Evolutionary conservation across 2,113 vertebrate genomes (phyloP).

Genomic region (Platysteira castanea): DNA sequence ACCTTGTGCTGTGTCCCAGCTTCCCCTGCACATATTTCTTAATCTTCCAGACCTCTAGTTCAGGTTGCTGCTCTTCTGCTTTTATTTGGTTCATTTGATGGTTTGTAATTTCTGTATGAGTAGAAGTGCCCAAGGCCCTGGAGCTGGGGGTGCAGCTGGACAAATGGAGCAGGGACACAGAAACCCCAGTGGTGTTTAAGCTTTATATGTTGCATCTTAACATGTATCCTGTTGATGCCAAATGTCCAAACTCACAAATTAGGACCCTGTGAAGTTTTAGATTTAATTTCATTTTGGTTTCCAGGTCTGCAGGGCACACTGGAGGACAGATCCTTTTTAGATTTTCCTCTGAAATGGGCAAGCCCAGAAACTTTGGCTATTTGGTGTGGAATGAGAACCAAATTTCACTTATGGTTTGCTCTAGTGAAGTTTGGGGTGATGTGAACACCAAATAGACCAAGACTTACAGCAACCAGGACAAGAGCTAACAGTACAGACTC

Average conservation of each 20-base stretch:
- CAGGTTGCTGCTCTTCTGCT: not conserved
- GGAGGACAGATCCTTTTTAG: not conserved
- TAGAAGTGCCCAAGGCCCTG: not conserved
- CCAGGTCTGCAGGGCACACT: not conserved
- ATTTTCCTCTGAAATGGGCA: not conserved
- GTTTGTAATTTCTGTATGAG: not conserved
- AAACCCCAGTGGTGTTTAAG: not conserved
- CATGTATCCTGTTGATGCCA: not conserved
- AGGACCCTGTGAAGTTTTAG: not conserved
- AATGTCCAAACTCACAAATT: not conserved
- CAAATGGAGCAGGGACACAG: not conserved
- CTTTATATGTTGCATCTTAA: not conserved
- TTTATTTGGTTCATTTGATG: not conserved
- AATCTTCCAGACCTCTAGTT: not conserved
- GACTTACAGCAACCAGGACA: not conserved
- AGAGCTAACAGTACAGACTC: not conserved
- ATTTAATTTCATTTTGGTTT: not conserved
- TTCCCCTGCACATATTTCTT: rapidly evolving
- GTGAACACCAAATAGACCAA: not conserved
- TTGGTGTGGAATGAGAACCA: not conserved
- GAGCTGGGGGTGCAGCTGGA: not conserved
- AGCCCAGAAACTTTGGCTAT: not conserved
- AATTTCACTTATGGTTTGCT: not conserved
- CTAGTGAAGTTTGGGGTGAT: not conserved
- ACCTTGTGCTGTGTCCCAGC: not conserved